Percentiles rank a stretch among this genome's conserved stretches.
Evolutionary conservation across 2,888 invertebrate species (phyloP).

Genomic region (Drymonia ruficornis): DNA sequence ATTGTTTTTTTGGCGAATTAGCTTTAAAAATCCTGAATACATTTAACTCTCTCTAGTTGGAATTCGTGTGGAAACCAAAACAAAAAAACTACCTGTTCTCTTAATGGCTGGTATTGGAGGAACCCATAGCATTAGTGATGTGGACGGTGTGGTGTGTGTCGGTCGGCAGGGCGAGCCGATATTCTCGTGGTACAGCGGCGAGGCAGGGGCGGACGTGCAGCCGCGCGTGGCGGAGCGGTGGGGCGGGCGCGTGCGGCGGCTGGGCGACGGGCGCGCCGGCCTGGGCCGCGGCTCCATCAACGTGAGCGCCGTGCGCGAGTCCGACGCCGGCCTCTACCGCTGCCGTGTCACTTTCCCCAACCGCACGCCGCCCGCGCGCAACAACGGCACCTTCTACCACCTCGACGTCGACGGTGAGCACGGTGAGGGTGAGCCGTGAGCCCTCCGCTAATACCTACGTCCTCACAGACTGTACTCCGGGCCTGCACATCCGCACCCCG

Average conservation of each 20-base stretch:
- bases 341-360: conserved; percentile 95
- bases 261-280: conserved; percentile 68
- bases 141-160: not conserved
- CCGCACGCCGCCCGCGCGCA: conserved; percentile 92
- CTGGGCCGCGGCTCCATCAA: conserved; percentile 90
- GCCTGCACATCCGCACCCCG: too few species aligned
- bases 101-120: too few species aligned
- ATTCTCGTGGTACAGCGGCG: conserved; percentile 92
- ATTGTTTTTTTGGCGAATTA: too few species aligned
- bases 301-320: conserved; percentile 93
- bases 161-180: conserved; percentile 88
- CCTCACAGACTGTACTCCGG: too few species aligned
- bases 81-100: too few species aligned
- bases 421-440: too few species aligned
- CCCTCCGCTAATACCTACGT: conserved; percentile 12
- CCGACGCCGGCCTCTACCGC: conserved; percentile 96
- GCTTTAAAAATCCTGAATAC: too few species aligned
- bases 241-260: conserved; percentile 89
- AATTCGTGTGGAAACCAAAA: too few species aligned
- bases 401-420: conserved; percentile 95
- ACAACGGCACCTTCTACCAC: conserved; percentile 96
- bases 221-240: conserved; percentile 90
- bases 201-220: too few species aligned
- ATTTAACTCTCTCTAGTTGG: too few species aligned
- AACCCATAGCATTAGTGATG: too few species aligned